Evolutionary conservation across 2,797 vertebrate species (phyloP).

Genomic region (Cyprinodon diabolis): DNA sequence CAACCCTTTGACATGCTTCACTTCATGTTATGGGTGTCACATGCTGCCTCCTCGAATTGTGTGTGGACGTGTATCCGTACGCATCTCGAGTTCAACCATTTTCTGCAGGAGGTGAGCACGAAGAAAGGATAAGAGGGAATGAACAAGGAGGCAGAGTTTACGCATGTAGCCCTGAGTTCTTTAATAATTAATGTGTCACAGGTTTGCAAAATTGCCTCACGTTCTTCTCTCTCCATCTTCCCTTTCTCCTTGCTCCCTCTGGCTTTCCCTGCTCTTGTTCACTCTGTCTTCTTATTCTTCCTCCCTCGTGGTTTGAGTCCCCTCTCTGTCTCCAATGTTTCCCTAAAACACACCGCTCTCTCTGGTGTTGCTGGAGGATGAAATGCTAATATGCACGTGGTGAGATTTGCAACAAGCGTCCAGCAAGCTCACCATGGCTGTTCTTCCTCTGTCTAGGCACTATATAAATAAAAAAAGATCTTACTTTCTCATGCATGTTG

Average conservation of each 20-base stretch:
- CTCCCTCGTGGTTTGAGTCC: constrained; percentile 64
- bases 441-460: constrained; percentile 49
- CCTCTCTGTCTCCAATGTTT: constrained; percentile 62
- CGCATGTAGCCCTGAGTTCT: constrained; percentile 82
- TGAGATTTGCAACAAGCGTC: constrained; percentile 37
- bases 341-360: constrained; percentile 61
- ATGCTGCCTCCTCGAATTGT: constrained; percentile 54
- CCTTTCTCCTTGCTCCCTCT: constrained; percentile 66
- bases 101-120: constrained; percentile 63
- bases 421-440: constrained; percentile 50
- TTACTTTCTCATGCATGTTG: constrained; percentile 34
- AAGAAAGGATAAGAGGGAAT: constrained; percentile 65
- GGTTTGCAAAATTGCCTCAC: constrained; percentile 82
- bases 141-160: constrained; percentile 78
- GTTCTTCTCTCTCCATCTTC: constrained; percentile 60
- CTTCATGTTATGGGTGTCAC: constrained; percentile 79
- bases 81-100: constrained; percentile 38
- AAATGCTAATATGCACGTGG: constrained; percentile 48
- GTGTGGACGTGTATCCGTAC: constrained; percentile 8
- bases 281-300: constrained; percentile 61
- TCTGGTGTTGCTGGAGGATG: constrained; percentile 46
- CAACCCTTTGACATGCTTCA: constrained; percentile 78
- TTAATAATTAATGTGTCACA: constrained; percentile 88
- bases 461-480: constrained; percentile 38
- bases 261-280: constrained; percentile 58